Conservation (phyloP, 1,140 invertebrate species). For the Drosophila grimshawi region DNA sequence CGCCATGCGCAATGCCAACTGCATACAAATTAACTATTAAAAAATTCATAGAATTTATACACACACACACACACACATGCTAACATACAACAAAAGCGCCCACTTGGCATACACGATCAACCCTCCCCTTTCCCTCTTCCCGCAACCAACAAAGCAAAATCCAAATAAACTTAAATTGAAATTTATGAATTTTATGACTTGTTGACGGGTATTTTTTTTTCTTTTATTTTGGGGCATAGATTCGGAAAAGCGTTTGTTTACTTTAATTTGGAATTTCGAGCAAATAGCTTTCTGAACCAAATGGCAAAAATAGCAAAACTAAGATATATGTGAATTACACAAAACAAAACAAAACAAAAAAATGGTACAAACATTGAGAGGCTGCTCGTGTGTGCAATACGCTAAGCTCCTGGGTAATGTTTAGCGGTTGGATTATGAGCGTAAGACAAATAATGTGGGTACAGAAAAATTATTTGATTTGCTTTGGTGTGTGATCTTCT, state of each 20-base stretch:
- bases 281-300: conserved; percentile 18
- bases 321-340: conserved; percentile 30
- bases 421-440: not conserved
- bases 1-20: conserved; percentile 77
- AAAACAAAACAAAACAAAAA: not conserved
- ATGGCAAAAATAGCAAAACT: conserved; percentile 38
- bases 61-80: conserved; percentile 48
- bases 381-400: not conserved
- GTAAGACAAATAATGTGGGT: not conserved
- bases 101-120: conserved; percentile 44
- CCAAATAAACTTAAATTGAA: conserved; percentile 82
- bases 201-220: conserved; percentile 66
- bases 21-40: conserved; percentile 82
- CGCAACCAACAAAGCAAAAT: conserved; percentile 43
- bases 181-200: conserved; percentile 83
- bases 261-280: conserved; percentile 41
- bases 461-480: too few relatives aligned
- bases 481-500: too few relatives aligned
- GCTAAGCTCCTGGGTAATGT: not conserved
- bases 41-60: conserved; percentile 82
- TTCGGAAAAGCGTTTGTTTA: conserved; percentile 45
- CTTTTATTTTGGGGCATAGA: conserved; percentile 24
- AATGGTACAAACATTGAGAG: conserved; percentile 2
- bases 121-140: not conserved
- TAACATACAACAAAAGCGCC: conserved; percentile 56